Percentiles rank a stretch among this genome's conserved stretches.
Evolutionary conservation across 2,797 vertebrate genomes (phyloP).

Genomic region (Streptopelia turtur): DNA sequence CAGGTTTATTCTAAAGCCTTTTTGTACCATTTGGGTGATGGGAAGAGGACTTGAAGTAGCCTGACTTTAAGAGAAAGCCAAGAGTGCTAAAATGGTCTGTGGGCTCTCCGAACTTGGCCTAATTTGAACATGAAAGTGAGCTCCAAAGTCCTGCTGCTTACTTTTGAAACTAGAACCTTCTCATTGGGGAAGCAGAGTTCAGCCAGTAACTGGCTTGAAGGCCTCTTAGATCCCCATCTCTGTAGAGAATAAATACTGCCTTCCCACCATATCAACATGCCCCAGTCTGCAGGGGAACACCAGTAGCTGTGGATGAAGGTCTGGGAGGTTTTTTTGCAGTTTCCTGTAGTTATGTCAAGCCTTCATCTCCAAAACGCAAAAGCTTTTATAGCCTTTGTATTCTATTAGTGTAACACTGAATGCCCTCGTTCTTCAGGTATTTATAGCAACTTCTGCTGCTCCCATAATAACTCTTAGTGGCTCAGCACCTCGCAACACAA

Average conservation of each 20-base stretch:
- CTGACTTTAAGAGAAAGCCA: neutral
- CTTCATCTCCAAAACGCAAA: slow-evolving; percentile 10
- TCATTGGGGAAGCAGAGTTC: neutral
- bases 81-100: neutral
- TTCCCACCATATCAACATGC: neutral
- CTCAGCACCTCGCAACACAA: slow-evolving; percentile 30
- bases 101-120: neutral
- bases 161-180: neutral
- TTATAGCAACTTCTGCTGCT: slow-evolving; percentile 61
- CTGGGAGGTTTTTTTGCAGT: neutral
- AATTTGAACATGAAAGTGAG: slow-evolving; percentile 13
- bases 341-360: neutral
- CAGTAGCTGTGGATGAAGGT: neutral
- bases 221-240: neutral
- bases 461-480: slow-evolving; percentile 46
- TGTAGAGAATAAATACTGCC: neutral
- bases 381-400: slow-evolving; percentile 24
- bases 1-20: neutral
- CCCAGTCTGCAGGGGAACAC: neutral
- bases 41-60: neutral
- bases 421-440: slow-evolving; percentile 65
- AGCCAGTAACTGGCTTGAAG: neutral
- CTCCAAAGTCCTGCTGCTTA: neutral
- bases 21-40: neutral
- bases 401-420: slow-evolving; percentile 19